A percentile compares a stretch with the other conserved stretches of the same genome.
Conservation (phyloP, 1,140 invertebrate species). For the Trichoplusia ni region DNA sequence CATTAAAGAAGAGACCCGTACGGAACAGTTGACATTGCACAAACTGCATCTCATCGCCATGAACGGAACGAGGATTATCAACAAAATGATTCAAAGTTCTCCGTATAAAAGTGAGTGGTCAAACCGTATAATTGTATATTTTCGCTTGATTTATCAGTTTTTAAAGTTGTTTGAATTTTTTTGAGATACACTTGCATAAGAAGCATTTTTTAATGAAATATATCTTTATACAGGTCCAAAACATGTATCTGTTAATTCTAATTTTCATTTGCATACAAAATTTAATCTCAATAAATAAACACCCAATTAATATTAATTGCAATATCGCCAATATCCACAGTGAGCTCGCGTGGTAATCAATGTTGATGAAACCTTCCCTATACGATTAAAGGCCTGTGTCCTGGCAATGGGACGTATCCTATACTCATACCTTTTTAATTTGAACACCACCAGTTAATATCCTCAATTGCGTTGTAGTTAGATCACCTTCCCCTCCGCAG, state of each 20-base stretch:
- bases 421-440: no score
- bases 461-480: neutral
- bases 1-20: conserved; percentile 83
- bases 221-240: no score
- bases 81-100: conserved; percentile 88
- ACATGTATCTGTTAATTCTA: no score
- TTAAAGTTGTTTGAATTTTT: neutral
- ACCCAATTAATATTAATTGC: no score
- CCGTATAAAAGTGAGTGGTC: conserved; percentile 92
- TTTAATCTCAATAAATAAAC: no score
- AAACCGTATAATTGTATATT: no score
- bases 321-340: no score
- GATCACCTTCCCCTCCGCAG: conserved; percentile 76
- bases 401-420: conserved; percentile 79
- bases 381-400: conserved; percentile 83
- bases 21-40: conserved; percentile 81
- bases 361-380: no score
- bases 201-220: neutral
- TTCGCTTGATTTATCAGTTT: no score
- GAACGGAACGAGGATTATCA: conserved; percentile 89
- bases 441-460: no score
- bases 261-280: no score
- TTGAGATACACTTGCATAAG: conserved; percentile 80
- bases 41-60: conserved; percentile 87
- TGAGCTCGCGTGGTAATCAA: no score